Conservation (phyloP, 37 sponge, comb jelly and placozoan species). For the Crambe crambe region DNA sequence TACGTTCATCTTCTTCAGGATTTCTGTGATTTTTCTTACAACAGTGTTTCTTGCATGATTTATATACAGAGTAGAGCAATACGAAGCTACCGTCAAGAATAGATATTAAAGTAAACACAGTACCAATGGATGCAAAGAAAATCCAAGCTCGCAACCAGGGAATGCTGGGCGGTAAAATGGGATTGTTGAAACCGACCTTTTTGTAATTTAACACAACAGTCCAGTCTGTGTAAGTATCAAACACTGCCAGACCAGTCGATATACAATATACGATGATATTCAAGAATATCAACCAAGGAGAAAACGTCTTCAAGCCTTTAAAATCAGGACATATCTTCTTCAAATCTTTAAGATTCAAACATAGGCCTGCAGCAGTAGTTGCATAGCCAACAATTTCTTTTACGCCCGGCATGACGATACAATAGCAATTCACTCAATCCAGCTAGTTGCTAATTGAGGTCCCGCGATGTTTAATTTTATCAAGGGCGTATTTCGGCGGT, state of each 20-base stretch:
- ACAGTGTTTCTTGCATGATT: neutral
- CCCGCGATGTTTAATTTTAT: no score
- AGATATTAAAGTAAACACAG: neutral
- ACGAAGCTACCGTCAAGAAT: neutral
- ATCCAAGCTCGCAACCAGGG: conserved; percentile 13
- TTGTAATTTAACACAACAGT: neutral
- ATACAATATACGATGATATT: neutral
- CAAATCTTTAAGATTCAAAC: no score
- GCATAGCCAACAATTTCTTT: neutral
- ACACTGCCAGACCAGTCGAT: neutral
- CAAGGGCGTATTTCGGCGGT: no score
- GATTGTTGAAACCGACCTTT: conserved; percentile 12
- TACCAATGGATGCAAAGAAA: conserved; percentile 2
- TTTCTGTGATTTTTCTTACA: neutral
- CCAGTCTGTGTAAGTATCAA: conserved; percentile 25
- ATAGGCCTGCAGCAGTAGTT: neutral
- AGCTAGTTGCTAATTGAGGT: no score
- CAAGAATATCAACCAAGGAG: neutral
- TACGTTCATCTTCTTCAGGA: neutral
- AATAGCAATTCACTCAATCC: no score
- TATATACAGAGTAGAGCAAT: neutral
- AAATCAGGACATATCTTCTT: no score
- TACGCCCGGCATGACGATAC: neutral
- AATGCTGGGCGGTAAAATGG: neutral
- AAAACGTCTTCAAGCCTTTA: no score